Evolutionary conservation across 2,113 vertebrate genomes (phyloP), one percentile per base, ranked within the genome.

Genomic region (Silurus meridionalis): DNA sequence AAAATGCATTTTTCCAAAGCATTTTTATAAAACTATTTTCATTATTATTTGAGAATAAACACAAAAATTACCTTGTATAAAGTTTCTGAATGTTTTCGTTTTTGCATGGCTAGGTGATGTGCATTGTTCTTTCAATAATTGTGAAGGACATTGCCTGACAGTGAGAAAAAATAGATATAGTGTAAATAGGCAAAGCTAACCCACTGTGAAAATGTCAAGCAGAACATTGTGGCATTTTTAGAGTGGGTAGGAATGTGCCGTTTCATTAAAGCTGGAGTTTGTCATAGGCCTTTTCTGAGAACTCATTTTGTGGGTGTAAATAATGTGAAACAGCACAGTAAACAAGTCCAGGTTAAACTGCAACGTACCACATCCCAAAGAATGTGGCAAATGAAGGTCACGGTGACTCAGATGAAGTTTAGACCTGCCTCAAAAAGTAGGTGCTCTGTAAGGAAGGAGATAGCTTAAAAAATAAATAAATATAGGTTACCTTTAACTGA

Each of bases 181-280:
- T 57, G 17, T 78, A 83, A 88, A 86, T 48, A 58, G 63, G 37
- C 74, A 21, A 80, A 11, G 14, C 64, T 83, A 53, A 79, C 77
- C 7, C 48, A 61, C 37, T 69, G 25, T 66, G 66, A 83, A 83
- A 88, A 88, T 86, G 84, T 80, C 87, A 88, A 88, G 84, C 74
- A 64, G 80, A 86, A 86, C 55, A 66, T n/a, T 72, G 81, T 86
- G 87, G 48, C 57, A 84, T 86, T 83, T 89, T 83, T 84, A 61
- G 69, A 88, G 57, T 74, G 82, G 69, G 55, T 53, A 63, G 71
- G 75, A 77, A 64, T 69, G 80, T 77, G 60, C 55, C 4, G 21
- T 81, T 83, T 88, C 48, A 86, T 83, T 83, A 86, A 86, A 83
- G 66, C 13, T 60, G 11, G 57, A 86, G 66, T 50, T 21, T 74